Evolutionary conservation across 2,888 invertebrate genomes (phyloP).

Genomic region (Dolomedes plantarius): DNA sequence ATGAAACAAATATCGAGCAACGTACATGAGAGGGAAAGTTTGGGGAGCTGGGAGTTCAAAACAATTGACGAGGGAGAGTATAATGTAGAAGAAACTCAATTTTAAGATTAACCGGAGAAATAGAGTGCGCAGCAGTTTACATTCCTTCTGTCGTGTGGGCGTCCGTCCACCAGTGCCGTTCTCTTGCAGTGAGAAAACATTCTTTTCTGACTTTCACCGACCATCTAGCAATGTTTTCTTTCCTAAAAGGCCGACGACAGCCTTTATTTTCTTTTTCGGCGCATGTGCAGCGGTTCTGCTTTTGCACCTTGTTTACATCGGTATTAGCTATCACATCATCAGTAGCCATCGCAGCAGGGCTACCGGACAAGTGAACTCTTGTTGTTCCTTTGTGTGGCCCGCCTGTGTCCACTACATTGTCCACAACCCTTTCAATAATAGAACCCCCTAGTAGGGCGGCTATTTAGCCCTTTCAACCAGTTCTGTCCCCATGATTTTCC

Average conservation of each 20-base stretch:
- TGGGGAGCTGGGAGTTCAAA: no score
- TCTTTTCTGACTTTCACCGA: background rate
- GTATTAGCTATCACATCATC: slow-evolving; percentile 39
- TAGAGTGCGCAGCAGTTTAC: no score
- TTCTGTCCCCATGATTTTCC: slow-evolving; percentile 30
- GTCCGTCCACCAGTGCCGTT: no score
- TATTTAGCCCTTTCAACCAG: slow-evolving; percentile 46
- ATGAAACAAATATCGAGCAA: no score
- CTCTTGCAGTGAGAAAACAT: no score
- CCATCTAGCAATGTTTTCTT: background rate
- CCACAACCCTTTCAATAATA: slow-evolving; percentile 39
- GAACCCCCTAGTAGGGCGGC: slow-evolving; percentile 20
- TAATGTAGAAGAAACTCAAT: no score
- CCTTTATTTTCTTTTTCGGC: background rate
- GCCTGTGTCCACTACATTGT: slow-evolving; percentile 13
- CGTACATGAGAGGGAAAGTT: no score
- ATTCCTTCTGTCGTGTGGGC: no score
- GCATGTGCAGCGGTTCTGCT: background rate
- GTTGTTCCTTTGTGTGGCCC: slow-evolving; percentile 26
- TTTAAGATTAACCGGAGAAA: no score
- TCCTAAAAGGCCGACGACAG: background rate
- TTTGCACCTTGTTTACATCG: slow-evolving; percentile 50
- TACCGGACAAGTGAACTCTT: slow-evolving; percentile 31
- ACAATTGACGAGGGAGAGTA: no score
- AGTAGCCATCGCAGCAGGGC: slow-evolving; percentile 16